Evolutionary conservation across 2,113 vertebrate species (phyloP).

Genomic region (Mirounga angustirostris): DNA sequence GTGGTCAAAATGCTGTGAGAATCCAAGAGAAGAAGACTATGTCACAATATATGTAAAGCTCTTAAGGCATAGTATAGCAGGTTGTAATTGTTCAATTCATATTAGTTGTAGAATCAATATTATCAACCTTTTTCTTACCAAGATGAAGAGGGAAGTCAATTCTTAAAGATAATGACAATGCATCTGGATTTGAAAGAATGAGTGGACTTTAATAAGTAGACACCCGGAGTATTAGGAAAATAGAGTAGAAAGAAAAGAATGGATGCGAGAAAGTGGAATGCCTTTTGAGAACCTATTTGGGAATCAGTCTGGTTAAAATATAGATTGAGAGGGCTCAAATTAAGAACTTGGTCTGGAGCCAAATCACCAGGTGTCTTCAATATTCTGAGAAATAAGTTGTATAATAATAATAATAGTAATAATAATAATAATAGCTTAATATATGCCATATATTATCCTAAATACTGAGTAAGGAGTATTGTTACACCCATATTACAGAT

Average conservation of each 20-base stretch:
- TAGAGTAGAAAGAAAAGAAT: neutral
- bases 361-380: neutral
- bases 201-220: neutral
- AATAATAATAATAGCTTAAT: neutral
- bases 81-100: neutral
- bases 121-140: neutral
- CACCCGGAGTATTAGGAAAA: neutral
- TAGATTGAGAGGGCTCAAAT: neutral
- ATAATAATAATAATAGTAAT: neutral
- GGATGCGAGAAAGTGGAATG: neutral
- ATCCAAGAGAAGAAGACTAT: neutral
- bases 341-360: neutral
- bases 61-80: too few relatives aligned
- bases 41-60: neutral
- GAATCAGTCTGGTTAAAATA: neutral
- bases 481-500: neutral
- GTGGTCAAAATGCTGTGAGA: too few relatives aligned
- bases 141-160: neutral
- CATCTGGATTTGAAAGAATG: neutral
- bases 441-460: neutral
- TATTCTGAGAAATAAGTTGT: neutral
- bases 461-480: neutral
- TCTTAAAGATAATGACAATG: neutral
- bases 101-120: neutral
- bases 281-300: neutral